phyloP scores from a whole-genome alignment of 1,140 invertebrate genomes.

The Eulimnadia texana region DNA sequence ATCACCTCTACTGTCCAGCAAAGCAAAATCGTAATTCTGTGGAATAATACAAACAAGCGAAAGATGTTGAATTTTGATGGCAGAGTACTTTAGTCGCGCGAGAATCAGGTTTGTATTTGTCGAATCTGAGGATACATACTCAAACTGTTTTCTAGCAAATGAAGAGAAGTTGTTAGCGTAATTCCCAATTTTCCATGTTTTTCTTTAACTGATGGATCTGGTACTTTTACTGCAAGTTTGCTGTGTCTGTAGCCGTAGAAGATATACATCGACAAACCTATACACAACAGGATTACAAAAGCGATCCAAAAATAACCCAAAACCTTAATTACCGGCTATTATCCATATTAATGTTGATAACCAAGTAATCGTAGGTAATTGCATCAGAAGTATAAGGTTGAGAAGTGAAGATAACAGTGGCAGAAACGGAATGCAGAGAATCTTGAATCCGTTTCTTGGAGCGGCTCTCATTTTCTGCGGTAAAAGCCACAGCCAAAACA shows the following conservation, averaged over 20 bases:
- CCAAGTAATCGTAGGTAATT: background rate
- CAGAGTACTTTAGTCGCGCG: too few relatives aligned
- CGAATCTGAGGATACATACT: background rate
- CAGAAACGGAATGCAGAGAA: background rate
- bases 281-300: too few relatives aligned
- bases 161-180: background rate
- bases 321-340: too few relatives aligned
- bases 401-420: background rate
- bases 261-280: slow-evolving; percentile 4
- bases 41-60: too few relatives aligned
- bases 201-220: background rate
- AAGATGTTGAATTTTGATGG: too few relatives aligned
- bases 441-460: background rate
- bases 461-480: background rate
- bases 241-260: background rate
- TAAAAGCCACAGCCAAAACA: background rate
- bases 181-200: background rate
- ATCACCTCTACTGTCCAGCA: background rate
- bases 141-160: background rate
- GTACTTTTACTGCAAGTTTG: background rate
- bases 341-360: background rate
- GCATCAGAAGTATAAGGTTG: background rate
- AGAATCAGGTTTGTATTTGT: background rate
- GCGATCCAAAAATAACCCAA: too few relatives aligned
- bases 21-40: background rate